These are phyloP conservation scores for Galeopterus variegatus DNA, from an alignment of 2,113 vertebrate genomes.

Conservation along the genomic window DNA sequence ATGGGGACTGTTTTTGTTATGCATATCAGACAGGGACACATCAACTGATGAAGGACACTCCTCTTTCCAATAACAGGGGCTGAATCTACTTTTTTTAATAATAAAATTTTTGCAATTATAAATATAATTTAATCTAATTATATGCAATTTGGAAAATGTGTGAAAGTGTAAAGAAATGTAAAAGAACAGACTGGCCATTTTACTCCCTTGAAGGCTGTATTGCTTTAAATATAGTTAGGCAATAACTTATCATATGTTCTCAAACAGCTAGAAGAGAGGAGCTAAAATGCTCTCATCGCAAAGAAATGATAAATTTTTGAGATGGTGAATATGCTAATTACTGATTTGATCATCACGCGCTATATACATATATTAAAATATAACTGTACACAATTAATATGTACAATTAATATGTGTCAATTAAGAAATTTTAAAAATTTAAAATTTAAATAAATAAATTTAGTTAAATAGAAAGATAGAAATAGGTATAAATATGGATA, in stretches of 20 bases:
- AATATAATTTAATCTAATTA: conserved; percentile 37
- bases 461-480: not conserved
- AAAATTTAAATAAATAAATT: not conserved
- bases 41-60: not conserved
- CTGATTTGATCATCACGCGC: too few relatives aligned
- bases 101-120: not conserved
- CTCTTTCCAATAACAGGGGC: not conserved
- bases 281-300: too few relatives aligned
- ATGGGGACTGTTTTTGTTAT: not conserved
- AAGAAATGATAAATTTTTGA: too few relatives aligned
- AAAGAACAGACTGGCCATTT: not conserved
- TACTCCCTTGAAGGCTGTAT: not conserved
- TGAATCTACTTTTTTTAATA: not conserved
- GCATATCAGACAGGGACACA: not conserved
- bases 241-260: too few relatives aligned
- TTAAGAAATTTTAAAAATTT: too few relatives aligned
- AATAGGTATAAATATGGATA: not conserved
- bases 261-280: too few relatives aligned
- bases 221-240: conserved; percentile 3
- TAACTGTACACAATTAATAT: too few relatives aligned
- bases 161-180: not conserved
- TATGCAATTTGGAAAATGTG: not conserved
- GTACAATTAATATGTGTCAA: too few relatives aligned
- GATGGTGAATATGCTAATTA: too few relatives aligned
- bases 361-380: too few relatives aligned